A percentile compares a stretch with the other conserved stretches of the same genome.
These are phyloP conservation scores for Drosophila cognata DNA, from an alignment of 2,888 invertebrate species.

Conservation along the genomic window DNA sequence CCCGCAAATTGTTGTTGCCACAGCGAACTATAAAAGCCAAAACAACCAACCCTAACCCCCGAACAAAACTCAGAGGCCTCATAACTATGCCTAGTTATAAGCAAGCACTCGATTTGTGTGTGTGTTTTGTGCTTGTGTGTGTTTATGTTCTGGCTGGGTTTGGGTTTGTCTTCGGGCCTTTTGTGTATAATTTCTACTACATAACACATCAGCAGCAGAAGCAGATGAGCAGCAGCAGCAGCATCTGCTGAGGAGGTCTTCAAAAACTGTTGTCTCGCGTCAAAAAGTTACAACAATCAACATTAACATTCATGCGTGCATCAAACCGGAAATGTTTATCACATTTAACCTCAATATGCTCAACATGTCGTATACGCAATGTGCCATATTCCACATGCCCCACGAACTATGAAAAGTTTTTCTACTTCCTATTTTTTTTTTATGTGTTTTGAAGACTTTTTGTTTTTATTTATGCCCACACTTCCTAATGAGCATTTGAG, in stretches of 20 bases:
- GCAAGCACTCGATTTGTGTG: conserved; percentile 44
- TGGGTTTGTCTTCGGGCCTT: conserved; percentile 47
- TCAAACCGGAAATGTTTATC: conserved; percentile 69
- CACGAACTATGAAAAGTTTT: conserved; percentile 8
- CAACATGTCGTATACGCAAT: conserved; percentile 65
- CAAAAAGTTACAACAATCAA: conserved; percentile 69
- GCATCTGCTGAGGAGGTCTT: conserved; percentile 23
- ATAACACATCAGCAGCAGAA: conserved; percentile 50
- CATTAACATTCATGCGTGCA: conserved; percentile 75
- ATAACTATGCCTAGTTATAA: conserved; percentile 59
- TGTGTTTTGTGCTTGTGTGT: conserved; percentile 34
- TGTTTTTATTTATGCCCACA: conserved; percentile 5
- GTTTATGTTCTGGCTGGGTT: conserved; percentile 41
- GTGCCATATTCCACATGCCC: conserved; percentile 25
- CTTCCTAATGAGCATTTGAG: conserved; percentile 1
- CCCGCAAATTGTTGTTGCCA: conserved; percentile 50
- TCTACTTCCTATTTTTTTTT: not conserved
- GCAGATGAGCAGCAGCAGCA: conserved; percentile 3
- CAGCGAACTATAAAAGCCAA: conserved; percentile 60
- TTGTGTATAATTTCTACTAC: conserved; percentile 70
- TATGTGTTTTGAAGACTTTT: not conserved
- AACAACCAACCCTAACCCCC: conserved; percentile 18
- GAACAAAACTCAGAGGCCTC: conserved; percentile 11
- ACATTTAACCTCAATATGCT: conserved; percentile 61
- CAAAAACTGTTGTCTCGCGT: conserved; percentile 58